phyloP scores from a whole-genome alignment of 2,113 vertebrate genomes.

The Desmodus rotundus region DNA sequence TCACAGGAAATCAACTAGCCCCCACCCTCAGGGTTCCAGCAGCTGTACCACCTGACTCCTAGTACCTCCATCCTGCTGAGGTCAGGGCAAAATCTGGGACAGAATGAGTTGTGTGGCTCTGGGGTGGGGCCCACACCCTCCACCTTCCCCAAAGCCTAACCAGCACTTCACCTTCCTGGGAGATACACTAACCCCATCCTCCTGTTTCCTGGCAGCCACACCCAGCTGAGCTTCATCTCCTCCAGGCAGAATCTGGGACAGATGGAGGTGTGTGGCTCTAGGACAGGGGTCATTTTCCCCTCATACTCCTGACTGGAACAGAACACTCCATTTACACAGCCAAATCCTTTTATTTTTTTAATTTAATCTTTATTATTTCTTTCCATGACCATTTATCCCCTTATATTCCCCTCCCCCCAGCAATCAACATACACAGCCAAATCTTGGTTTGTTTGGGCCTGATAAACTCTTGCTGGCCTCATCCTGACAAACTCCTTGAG shows the following conservation, averaged over 20 bases:
- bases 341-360: not conserved
- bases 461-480: not conserved
- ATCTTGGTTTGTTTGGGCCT: not conserved
- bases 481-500: not conserved
- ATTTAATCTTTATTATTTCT: too few relatives aligned
- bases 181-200: not conserved
- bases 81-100: not conserved
- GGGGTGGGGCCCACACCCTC: not conserved
- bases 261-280: not conserved
- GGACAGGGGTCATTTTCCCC: not conserved
- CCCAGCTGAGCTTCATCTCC: not conserved
- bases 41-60: not conserved
- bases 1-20: not conserved
- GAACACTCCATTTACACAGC: not conserved
- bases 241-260: not conserved
- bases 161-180: not conserved
- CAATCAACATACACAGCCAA: not conserved
- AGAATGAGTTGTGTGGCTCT: not conserved
- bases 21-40: not conserved
- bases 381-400: too few relatives aligned
- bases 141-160: not conserved
- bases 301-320: not conserved
- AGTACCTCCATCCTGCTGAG: not conserved
- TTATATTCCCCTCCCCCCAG: too few relatives aligned
- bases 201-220: not conserved